phyloP scores from a whole-genome alignment of 1,140 invertebrate genomes.

The Bombus vancouverensis region DNA sequence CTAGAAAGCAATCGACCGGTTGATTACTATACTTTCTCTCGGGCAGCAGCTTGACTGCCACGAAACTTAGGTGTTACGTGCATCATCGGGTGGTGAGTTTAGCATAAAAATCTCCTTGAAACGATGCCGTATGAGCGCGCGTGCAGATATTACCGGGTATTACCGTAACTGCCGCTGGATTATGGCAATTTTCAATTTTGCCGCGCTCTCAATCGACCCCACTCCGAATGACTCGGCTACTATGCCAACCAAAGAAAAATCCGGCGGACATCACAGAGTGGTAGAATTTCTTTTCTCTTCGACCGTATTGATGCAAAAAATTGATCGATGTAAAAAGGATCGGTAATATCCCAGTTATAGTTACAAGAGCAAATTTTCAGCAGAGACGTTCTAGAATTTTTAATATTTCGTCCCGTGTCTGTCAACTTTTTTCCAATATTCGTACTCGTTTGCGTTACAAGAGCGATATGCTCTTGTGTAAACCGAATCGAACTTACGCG shows the following conservation, averaged over 20 bases:
- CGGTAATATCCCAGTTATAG: background rate
- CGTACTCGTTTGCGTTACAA: no score
- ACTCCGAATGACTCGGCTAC: conserved; percentile 51
- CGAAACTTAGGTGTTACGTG: conserved; percentile 55
- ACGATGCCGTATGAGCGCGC: conserved; percentile 53
- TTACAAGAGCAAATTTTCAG: background rate
- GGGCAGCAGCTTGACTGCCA: background rate
- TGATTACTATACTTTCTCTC: conserved; percentile 55
- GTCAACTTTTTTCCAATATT: background rate
- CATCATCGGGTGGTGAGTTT: conserved; percentile 46
- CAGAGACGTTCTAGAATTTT: background rate
- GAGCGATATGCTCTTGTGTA: no score
- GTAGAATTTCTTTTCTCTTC: background rate
- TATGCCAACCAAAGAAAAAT: conserved; percentile 34
- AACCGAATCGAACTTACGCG: background rate
- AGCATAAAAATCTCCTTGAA: conserved; percentile 62
- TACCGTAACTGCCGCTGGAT: conserved; percentile 65
- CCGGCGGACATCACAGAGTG: background rate
- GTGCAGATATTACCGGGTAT: conserved; percentile 60
- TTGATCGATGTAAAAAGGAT: conserved; percentile 24
- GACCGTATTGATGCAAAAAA: background rate
- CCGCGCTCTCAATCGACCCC: conserved; percentile 59
- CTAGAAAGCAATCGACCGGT: conserved; percentile 29
- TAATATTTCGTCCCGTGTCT: background rate
- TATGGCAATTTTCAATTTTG: conserved; percentile 70